Percentiles rank a stretch among this genome's conserved stretches.
Conservation (phyloP, 2,888 invertebrate species). For the Parnassius apollo region DNA sequence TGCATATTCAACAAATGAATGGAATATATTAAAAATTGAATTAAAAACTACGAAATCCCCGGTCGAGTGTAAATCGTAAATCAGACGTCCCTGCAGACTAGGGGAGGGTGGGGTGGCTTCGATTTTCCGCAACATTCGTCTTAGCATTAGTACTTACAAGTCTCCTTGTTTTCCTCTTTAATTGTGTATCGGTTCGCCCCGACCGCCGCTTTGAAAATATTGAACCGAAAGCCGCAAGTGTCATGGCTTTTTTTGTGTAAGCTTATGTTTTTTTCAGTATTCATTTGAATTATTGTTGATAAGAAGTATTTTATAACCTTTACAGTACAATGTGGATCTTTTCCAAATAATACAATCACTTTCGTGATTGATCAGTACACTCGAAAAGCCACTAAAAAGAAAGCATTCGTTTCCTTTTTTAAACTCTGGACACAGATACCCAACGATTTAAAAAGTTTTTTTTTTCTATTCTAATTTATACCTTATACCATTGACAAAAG, state of each 20-base stretch:
- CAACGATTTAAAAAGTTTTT: constrained; percentile 15
- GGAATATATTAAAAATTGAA: constrained; percentile 43
- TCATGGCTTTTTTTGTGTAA: not conserved
- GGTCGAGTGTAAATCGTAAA: constrained; percentile 65
- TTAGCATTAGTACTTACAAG: constrained; percentile 75
- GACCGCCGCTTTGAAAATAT: constrained; percentile 36
- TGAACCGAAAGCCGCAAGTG: not conserved
- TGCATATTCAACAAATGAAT: constrained; percentile 17
- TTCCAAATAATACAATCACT: not conserved
- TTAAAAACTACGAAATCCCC: constrained; percentile 54
- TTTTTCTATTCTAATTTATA: constrained; percentile 11
- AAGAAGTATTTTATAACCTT: no score
- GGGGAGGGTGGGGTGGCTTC: constrained; percentile 55
- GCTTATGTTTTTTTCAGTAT: no score
- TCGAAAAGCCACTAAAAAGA: constrained; percentile 28
- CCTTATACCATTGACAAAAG: constrained; percentile 30
- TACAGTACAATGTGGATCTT: no score
- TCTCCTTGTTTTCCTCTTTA: constrained; percentile 75
- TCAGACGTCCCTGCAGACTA: constrained; percentile 70
- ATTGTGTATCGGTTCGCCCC: constrained; percentile 74
- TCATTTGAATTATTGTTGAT: no score
- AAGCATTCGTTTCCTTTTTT: constrained; percentile 30
- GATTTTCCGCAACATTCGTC: constrained; percentile 81
- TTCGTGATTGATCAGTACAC: constrained; percentile 10
- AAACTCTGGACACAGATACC: constrained; percentile 20